phyloP scores from a whole-genome alignment of 1,140 invertebrate species.

The Nephila pilipes region DNA sequence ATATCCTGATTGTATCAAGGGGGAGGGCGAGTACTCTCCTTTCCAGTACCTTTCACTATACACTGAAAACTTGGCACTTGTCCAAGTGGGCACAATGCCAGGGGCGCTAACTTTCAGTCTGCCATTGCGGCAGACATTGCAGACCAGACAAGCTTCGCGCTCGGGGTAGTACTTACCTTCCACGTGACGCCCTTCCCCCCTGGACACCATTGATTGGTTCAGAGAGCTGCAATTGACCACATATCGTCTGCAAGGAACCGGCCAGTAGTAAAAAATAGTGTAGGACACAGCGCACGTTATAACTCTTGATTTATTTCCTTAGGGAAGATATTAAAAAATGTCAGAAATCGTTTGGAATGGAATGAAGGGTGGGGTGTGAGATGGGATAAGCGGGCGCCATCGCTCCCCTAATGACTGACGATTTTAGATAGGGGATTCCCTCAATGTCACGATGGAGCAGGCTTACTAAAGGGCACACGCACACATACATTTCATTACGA shows the following conservation, averaged over 20 bases:
- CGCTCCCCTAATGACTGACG: background rate
- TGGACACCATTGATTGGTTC: slow-evolving; percentile 60
- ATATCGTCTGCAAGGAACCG: background rate
- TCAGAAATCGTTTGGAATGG: slow-evolving; percentile 15
- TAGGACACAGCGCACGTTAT: background rate
- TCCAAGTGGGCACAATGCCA: slow-evolving; percentile 73
- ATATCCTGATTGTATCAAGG: slow-evolving; percentile 32
- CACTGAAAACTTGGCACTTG: slow-evolving; percentile 39
- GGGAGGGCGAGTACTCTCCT: background rate
- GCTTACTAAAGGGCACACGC: background rate
- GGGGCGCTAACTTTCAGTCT: slow-evolving; percentile 59
- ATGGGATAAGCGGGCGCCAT: background rate
- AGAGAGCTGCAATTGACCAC: background rate
- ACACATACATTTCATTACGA: too few species aligned
- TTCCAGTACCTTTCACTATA: background rate
- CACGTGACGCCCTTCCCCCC: slow-evolving; percentile 6
- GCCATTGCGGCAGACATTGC: slow-evolving; percentile 75
- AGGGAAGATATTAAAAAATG: slow-evolving; percentile 7
- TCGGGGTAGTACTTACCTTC: slow-evolving; percentile 25
- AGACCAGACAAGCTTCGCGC: slow-evolving; percentile 60
- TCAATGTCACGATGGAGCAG: background rate
- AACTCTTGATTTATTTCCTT: slow-evolving; percentile 28
- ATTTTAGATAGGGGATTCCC: background rate
- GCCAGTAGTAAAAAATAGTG: background rate
- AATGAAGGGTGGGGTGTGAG: background rate